Evolutionary conservation across 2,797 vertebrate genomes (phyloP), one percentile per base, ranked within the genome.

Genomic region (Monodelphis domestica): DNA sequence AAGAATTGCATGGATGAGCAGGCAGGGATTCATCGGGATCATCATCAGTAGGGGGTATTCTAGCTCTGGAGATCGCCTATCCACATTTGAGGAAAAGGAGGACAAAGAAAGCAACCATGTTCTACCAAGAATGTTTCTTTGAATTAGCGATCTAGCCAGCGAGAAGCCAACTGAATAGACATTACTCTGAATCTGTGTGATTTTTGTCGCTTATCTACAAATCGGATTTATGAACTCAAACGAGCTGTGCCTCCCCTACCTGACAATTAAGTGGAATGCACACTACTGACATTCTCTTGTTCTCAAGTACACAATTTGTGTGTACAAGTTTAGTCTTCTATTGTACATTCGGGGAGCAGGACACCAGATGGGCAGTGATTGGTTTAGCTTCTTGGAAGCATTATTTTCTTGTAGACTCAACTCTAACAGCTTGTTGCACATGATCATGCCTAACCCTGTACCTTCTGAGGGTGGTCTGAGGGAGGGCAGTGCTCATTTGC

Each of bases 211-310:
- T 17, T 15, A 2, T 15, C 9, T 5, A 30, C 53, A 38, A 38
- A 30, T 14, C 30, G 45, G 12, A 1, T 52, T 88, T n/a, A 1
- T 45, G 17, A 84, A 38, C 90, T 56, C 91, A 87, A 91, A 59
- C 84, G 26, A 87, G 24, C 88, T 93, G 87, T n/a, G 17, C 52
- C 24, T 38, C 2, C 33, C 30, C 89, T 87, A 30, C 53, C 51
- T 93, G 15, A 89, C 91, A 95, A 89, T 63, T 21, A 1, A 2
- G 14, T 91, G 89, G 96, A 91, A 88, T 54, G 87, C 11, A 2
- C 15, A 1, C 7, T 6, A 55, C 87, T 57, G 54, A 90, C 45
- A 54, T 88, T 95, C 0, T 0, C 53, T 92, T 91, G 88, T 24
- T 70, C 38, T 38, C 63, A 21, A 38, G 63, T 45, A 24, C 24